Base-by-base conservation (phyloP, 2,888 invertebrate species). In the Rosalia funebris region DNA sequence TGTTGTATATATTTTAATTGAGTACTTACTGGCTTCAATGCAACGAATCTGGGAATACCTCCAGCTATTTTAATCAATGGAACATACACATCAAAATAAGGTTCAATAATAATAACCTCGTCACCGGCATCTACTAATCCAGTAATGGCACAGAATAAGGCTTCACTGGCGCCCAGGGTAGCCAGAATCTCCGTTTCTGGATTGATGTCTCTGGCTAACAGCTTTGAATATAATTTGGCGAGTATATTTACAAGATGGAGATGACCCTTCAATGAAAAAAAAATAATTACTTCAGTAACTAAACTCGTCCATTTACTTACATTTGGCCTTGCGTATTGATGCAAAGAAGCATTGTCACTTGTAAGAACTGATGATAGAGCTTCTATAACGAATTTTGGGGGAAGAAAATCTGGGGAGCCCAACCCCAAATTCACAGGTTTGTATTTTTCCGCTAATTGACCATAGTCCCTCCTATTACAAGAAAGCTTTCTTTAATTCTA, bases 31-130 rank as follows among this genome's bases (percentile, higher is more conserved):
- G 92, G 90, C 80, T 90, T 86, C 15, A 99, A 83, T 0, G 97
- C 90, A 66, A 98, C 92, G 78, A 92, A 98, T 63, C 87, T 90
- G 0, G 96, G 91, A 14, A 87, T 83, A 0, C 97, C 99, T 1
- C 95, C 94, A 1, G 96, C 95, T 71, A 89, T 88, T 69, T 85
- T 87, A 7, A 97, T 91, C 92, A 98, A 96, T 1, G 96, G 95
- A 68, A 92, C 93, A 76, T 99, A 99, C 77, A 97, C 98, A 82
- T 98, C 98, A 78, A 96, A 99, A 82, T 91, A 98, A 0, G 99
- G 99, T 79, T 99, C 98, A 66, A 99, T 95, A 14, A 99, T 93
- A 61, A 98, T 95, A 57, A 95, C 96, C 83, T 96, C 93, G 78
- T 93, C 92, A 0, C 91, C 96, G 0, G 86, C 86, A 70, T 93